These are phyloP conservation scores for Anastatus disparis DNA, from an alignment of 1,140 invertebrate genomes.

Conservation along the genomic window DNA sequence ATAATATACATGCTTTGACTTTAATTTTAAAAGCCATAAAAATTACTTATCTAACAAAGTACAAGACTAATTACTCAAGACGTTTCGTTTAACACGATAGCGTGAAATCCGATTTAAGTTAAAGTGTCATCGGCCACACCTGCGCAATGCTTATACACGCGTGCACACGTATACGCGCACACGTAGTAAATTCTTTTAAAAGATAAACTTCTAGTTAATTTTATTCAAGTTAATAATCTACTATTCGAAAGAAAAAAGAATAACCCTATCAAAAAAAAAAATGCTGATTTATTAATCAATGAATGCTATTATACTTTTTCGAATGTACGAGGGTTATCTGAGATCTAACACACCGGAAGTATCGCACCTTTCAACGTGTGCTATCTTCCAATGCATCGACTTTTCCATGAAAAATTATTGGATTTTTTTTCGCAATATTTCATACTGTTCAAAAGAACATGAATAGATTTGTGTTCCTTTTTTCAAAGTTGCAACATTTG, in stretches of 20 bases:
- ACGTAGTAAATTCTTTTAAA: neutral
- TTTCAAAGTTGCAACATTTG: too few species aligned
- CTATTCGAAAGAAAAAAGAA: too few species aligned
- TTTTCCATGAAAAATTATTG: too few species aligned
- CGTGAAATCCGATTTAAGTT: neutral
- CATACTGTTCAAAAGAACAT: too few species aligned
- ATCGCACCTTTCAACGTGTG: slow-evolving; percentile 44
- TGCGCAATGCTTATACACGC: neutral
- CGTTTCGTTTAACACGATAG: neutral
- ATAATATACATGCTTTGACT: too few species aligned
- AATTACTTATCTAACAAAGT: slow-evolving; percentile 18
- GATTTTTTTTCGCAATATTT: neutral
- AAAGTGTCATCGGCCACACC: slow-evolving; percentile 29
- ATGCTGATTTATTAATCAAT: slow-evolving; percentile 35
- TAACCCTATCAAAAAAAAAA: too few species aligned
- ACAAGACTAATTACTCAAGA: slow-evolving; percentile 10
- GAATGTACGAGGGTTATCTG: slow-evolving; percentile 4
- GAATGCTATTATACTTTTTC: slow-evolving; percentile 16
- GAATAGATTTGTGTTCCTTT: too few species aligned
- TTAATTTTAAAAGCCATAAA: too few species aligned
- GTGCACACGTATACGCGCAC: neutral
- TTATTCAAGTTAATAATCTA: slow-evolving; percentile 36
- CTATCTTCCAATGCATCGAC: too few species aligned
- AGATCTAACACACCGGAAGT: slow-evolving; percentile 34
- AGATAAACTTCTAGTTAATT: slow-evolving; percentile 20